These are phyloP conservation scores for Notocelia uddmanniana DNA, from an alignment of 2,888 invertebrate species.

Conservation along the genomic window DNA sequence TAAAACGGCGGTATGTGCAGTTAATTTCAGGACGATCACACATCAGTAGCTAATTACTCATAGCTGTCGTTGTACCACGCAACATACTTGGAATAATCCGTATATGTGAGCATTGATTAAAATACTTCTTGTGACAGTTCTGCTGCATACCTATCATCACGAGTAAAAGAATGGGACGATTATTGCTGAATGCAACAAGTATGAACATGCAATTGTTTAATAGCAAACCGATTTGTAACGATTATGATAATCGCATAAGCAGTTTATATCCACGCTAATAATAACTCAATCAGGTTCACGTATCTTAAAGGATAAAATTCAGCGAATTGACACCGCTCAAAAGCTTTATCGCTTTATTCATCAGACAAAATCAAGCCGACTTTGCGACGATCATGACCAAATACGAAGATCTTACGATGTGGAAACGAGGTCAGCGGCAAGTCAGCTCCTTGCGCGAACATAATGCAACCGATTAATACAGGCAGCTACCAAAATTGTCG, in stretches of 20 bases:
- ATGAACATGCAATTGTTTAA: conserved; percentile 29
- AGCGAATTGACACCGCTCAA: neutral
- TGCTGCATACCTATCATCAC: conserved; percentile 19
- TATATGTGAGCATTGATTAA: conserved; percentile 48
- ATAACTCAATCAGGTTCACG: conserved; percentile 5
- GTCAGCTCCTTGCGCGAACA: conserved; percentile 58
- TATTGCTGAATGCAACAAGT: conserved; percentile 11
- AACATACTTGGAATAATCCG: conserved; percentile 40
- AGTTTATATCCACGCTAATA: neutral
- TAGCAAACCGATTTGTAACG: conserved; percentile 23
- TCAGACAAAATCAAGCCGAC: conserved; percentile 46
- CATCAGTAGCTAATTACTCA: conserved; percentile 36
- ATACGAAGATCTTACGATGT: conserved; percentile 65
- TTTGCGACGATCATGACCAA: conserved; percentile 65
- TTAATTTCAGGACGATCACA: conserved; percentile 18
- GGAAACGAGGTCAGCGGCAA: conserved; percentile 66
- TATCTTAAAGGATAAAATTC: conserved; percentile 13
- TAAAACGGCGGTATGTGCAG: neutral
- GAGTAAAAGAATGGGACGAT: conserved; percentile 35
- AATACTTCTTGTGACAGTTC: conserved; percentile 51
- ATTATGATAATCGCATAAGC: conserved; percentile 19
- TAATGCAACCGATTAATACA: conserved; percentile 71
- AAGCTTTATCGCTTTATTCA: conserved; percentile 39
- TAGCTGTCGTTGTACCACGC: conserved; percentile 45
- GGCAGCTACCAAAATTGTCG: conserved; percentile 74